Evolutionary conservation across 2,888 invertebrate genomes (phyloP).

Genomic region (Drosophila atripex): DNA sequence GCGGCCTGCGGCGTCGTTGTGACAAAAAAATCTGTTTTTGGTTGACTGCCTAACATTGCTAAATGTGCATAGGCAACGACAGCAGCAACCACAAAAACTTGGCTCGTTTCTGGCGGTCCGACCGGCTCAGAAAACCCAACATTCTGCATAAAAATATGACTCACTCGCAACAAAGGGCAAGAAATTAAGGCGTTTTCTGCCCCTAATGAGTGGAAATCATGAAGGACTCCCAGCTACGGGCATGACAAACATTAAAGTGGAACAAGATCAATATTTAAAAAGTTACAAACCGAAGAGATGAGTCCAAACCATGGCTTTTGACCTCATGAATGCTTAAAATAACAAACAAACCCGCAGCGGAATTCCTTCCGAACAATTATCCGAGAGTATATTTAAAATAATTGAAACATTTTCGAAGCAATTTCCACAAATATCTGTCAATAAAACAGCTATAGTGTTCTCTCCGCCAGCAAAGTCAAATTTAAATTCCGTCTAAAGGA

Average conservation of each 20-base stretch:
- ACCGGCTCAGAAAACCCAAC: constrained; percentile 43
- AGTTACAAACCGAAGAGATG: background rate
- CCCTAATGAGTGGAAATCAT: background rate
- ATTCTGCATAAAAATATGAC: constrained; percentile 3
- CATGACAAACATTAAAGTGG: background rate
- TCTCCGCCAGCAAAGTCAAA: constrained; percentile 28
- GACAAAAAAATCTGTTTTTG: constrained; percentile 63
- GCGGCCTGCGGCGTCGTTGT: constrained; percentile 59
- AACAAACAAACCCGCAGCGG: too few species aligned
- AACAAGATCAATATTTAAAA: background rate
- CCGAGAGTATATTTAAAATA: background rate
- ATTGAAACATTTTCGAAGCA: constrained; percentile 3
- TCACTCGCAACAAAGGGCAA: constrained; percentile 1
- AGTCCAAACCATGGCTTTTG: background rate
- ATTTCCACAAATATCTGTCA: constrained; percentile 23
- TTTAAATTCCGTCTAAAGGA: constrained; percentile 20
- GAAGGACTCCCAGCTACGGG: background rate
- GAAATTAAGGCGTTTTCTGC: background rate
- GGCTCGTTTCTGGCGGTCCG: constrained; percentile 7
- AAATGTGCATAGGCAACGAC: constrained; percentile 45
- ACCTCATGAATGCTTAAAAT: too few species aligned
- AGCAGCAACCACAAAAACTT: constrained; percentile 24
- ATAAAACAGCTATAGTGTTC: too few species aligned
- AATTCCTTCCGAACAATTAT: background rate
- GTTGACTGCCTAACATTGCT: constrained; percentile 67